Conservation (phyloP, 2,888 invertebrate species). For the Monochamus alternatus region DNA sequence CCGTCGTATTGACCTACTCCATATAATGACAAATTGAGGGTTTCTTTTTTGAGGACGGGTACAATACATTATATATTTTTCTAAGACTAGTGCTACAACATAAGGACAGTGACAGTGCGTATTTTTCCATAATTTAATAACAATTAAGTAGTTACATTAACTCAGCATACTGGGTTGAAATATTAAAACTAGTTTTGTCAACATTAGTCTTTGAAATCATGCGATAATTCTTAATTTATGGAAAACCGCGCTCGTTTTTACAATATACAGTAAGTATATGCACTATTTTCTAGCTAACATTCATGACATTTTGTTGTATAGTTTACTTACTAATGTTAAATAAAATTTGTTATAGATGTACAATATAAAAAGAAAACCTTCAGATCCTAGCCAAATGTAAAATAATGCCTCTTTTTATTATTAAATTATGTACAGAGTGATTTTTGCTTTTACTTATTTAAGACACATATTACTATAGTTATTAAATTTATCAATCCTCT, state of each 20-base stretch:
- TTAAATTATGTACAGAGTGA: conserved; percentile 40
- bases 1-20: conserved; percentile 22
- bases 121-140: background rate
- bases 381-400: conserved; percentile 15
- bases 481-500: conserved; percentile 29
- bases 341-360: background rate
- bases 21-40: conserved; percentile 45
- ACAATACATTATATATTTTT: conserved; percentile 1
- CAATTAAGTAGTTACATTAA: no score
- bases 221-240: background rate
- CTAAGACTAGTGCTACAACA: background rate
- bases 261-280: background rate
- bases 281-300: background rate
- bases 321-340: background rate
- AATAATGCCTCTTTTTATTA: conserved; percentile 30
- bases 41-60: conserved; percentile 28
- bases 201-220: background rate
- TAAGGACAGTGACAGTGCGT: background rate
- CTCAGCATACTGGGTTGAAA: no score
- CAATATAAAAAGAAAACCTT: background rate
- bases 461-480: conserved; percentile 41
- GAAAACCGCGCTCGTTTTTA: background rate
- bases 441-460: conserved; percentile 37
- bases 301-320: background rate
- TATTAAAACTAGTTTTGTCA: background rate